Conservation (phyloP, 2,888 invertebrate species). For the Oscheius sp. region DNA sequence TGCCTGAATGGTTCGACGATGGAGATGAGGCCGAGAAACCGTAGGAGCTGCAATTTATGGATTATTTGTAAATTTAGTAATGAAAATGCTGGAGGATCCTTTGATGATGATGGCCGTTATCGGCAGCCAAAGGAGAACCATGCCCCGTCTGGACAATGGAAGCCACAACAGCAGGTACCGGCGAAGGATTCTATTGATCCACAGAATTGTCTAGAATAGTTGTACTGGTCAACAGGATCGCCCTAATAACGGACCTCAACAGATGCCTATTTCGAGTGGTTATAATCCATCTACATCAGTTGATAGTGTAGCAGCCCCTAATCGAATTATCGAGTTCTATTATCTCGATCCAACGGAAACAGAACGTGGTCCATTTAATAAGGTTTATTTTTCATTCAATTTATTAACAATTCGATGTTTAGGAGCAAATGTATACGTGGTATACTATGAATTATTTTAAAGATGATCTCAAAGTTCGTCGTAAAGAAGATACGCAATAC, state of each 20-base stretch:
- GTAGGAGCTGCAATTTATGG: not conserved
- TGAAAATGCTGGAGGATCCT: conserved; percentile 16
- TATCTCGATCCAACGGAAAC: conserved; percentile 19
- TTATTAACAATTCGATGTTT: not conserved
- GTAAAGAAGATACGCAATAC: conserved; percentile 1
- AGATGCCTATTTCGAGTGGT: not conserved
- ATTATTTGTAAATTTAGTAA: not conserved
- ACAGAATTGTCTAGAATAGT: not conserved
- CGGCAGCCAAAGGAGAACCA: conserved; percentile 22
- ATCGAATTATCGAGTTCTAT: not conserved
- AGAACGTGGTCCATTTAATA: conserved; percentile 22
- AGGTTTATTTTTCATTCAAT: conserved; percentile 1
- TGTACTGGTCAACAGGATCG: not conserved
- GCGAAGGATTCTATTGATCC: not conserved
- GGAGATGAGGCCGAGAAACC: conserved; percentile 31
- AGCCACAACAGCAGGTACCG: not conserved
- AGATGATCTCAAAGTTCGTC: conserved; percentile 19
- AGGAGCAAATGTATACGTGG: conserved; percentile 32
- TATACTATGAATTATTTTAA: conserved; percentile 16
- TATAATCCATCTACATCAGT: not conserved
- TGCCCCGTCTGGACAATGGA: not conserved
- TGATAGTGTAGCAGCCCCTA: not conserved
- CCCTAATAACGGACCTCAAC: not conserved
- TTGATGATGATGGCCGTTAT: conserved; percentile 34
- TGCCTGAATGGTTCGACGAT: conserved; percentile 48